These are phyloP conservation scores for Amphiduros pacificus DNA, from an alignment of 2,888 invertebrate genomes.

Conservation along the genomic window DNA sequence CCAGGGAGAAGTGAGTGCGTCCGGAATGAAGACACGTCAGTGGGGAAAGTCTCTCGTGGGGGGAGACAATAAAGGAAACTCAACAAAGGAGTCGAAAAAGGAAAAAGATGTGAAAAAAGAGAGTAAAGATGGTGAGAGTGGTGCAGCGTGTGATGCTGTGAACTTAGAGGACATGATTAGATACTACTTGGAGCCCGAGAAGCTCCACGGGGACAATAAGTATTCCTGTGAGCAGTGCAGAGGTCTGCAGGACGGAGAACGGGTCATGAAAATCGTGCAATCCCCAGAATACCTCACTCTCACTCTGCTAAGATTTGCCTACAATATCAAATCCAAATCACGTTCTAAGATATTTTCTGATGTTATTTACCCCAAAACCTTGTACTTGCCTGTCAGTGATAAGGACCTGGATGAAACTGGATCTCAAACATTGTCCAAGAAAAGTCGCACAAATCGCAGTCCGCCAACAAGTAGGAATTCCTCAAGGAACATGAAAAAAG, in stretches of 20 bases:
- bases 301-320: slow-evolving; percentile 79
- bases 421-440: background rate
- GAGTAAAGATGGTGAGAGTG: background rate
- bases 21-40: background rate
- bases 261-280: slow-evolving; percentile 70
- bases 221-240: slow-evolving; percentile 80
- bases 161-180: slow-evolving; percentile 74
- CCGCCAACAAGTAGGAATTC: background rate
- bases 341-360: slow-evolving; percentile 76
- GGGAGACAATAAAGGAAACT: background rate
- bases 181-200: slow-evolving; percentile 79
- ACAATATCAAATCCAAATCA: slow-evolving; percentile 71
- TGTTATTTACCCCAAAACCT: slow-evolving; percentile 54
- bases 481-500: background rate
- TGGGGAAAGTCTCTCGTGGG: background rate
- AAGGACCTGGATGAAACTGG: slow-evolving; percentile 10
- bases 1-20: slow-evolving; percentile 27
- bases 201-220: slow-evolving; percentile 77
- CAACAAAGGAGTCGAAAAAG: background rate
- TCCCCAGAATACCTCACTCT: slow-evolving; percentile 79
- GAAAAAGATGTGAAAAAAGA: background rate
- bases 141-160: slow-evolving; percentile 18
- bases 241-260: slow-evolving; percentile 75
- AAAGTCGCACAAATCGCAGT: background rate
- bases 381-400: slow-evolving; percentile 46